Conservation (phyloP, 1,140 invertebrate genomes). For the Tachypleus tridentatus region DNA sequence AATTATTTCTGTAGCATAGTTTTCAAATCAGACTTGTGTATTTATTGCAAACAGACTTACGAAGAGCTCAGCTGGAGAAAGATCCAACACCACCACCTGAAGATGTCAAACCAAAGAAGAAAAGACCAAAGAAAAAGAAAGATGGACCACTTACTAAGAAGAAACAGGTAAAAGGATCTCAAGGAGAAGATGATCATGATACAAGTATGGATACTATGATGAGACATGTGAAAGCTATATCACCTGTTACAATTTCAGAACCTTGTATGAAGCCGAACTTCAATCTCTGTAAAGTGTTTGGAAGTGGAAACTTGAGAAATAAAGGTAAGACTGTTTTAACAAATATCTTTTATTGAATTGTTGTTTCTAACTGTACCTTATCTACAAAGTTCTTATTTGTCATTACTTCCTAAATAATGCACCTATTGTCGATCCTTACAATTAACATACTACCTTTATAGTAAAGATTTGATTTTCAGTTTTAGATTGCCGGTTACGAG, state of each 20-base stretch:
- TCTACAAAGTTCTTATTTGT: too few relatives aligned
- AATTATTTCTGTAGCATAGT: too few relatives aligned
- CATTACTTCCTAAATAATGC: too few relatives aligned
- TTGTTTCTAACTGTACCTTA: too few relatives aligned
- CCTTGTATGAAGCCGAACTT: slow-evolving; percentile 71
- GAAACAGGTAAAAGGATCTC: slow-evolving; percentile 50
- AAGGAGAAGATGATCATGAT: slow-evolving; percentile 77
- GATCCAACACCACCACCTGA: slow-evolving; percentile 25
- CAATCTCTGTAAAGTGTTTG: slow-evolving; percentile 63
- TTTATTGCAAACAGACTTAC: slow-evolving; percentile 16
- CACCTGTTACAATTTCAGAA: slow-evolving; percentile 75
- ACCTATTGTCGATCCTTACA: too few relatives aligned
- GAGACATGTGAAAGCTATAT: slow-evolving; percentile 65
- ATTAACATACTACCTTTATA: too few relatives aligned
- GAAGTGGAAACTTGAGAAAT: slow-evolving; percentile 54
- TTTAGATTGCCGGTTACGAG: slow-evolving; percentile 45
- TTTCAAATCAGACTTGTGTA: too few relatives aligned
- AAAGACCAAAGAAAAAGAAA: slow-evolving; percentile 22
- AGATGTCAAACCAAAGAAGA: slow-evolving; percentile 25
- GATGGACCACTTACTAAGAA: slow-evolving; percentile 48
- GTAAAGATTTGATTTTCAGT: too few relatives aligned
- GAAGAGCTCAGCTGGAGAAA: slow-evolving; percentile 25
- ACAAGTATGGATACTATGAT: slow-evolving; percentile 76
- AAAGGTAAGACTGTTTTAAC: slow-evolving; percentile 6
- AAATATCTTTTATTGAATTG: too few relatives aligned